A percentile compares a stretch with the other conserved stretches of the same genome.
Conservation (phyloP, 2,113 vertebrate genomes). For the Malaclemys terrapin region DNA sequence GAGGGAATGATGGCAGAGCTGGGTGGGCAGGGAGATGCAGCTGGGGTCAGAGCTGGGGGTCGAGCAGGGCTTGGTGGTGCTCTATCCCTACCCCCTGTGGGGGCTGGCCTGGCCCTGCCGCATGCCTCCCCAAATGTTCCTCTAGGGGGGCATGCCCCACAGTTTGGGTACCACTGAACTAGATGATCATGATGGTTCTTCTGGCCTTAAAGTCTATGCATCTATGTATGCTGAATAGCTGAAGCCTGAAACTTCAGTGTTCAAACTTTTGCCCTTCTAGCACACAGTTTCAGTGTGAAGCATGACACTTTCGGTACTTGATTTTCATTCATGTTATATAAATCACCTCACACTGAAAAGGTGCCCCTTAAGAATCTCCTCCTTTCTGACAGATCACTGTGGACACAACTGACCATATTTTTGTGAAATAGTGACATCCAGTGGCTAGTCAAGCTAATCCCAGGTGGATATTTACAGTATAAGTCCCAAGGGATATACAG, state of each 20-base stretch:
- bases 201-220: neutral
- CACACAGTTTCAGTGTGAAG: neutral
- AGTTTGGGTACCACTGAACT: neutral
- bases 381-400: neutral
- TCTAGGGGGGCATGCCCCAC: no score
- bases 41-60: no score
- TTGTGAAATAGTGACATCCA: conserved; percentile 55
- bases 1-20: no score
- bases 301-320: neutral
- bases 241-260: neutral
- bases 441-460: neutral
- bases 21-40: no score
- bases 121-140: no score
- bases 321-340: neutral
- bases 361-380: neutral
- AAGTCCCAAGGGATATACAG: neutral
- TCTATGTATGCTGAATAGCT: neutral
- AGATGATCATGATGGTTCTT: neutral
- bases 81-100: no score
- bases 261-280: neutral
- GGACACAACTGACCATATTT: neutral
- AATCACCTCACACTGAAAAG: neutral
- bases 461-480: fast-evolving
- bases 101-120: no score
- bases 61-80: no score